Evolutionary conservation across 2,113 vertebrate species (phyloP).

Genomic region (Trachemys scripta): DNA sequence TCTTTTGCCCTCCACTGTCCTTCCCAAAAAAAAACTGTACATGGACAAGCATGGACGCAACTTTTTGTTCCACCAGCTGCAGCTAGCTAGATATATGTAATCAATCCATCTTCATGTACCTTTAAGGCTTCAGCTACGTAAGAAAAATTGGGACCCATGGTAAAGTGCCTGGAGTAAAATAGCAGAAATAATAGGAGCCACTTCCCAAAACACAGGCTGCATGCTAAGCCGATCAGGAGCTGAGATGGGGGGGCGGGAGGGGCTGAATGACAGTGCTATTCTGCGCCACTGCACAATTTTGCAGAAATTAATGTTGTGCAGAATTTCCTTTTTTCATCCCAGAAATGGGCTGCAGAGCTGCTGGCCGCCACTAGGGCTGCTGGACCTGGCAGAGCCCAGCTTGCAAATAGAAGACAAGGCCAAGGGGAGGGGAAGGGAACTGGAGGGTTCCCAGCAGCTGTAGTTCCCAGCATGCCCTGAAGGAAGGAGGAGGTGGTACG

Average conservation of each 20-base stretch:
- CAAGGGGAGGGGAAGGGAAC: no score
- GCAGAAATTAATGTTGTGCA: no score
- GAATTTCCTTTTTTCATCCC: no score
- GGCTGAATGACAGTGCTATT: background rate
- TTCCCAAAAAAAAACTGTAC: background rate
- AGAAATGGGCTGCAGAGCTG: no score
- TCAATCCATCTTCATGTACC: background rate
- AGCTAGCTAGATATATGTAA: background rate
- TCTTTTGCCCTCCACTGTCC: background rate
- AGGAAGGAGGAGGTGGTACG: no score
- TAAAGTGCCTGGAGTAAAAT: background rate
- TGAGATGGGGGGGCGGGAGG: background rate
- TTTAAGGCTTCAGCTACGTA: background rate
- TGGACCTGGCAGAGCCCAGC: no score
- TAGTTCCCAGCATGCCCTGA: no score
- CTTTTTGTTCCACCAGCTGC: accelerated
- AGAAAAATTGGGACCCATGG: background rate
- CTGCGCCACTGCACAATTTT: no score
- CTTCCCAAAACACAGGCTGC: background rate
- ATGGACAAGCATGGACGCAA: background rate
- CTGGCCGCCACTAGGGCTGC: no score
- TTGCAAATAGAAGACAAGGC: no score
- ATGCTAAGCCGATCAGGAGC: background rate
- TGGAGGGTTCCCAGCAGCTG: no score
- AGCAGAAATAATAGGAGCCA: background rate